phyloP scores from a whole-genome alignment of 2,888 invertebrate genomes.

The Drosophila falleni region DNA sequence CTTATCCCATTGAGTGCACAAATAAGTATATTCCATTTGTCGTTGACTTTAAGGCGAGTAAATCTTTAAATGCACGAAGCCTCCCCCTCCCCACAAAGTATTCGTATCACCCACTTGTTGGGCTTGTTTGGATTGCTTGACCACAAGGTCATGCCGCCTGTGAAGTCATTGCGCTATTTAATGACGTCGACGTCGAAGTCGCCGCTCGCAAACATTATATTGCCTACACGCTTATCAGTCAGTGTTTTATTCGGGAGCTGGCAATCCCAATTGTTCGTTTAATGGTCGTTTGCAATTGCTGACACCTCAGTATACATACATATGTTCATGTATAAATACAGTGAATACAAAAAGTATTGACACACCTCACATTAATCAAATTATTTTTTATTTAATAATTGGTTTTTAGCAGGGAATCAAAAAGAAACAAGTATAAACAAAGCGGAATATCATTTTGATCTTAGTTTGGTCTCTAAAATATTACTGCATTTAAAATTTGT shows the following conservation, averaged over 20 bases:
- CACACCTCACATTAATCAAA: background rate
- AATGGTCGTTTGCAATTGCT: conserved; percentile 31
- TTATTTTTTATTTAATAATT: too few relatives aligned
- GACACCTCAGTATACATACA: conserved; percentile 3
- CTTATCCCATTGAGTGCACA: conserved; percentile 15
- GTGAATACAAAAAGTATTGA: background rate
- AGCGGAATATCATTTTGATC: too few relatives aligned
- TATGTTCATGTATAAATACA: background rate
- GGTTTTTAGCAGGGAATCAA: too few relatives aligned
- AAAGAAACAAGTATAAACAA: too few relatives aligned
- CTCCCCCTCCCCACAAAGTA: conserved; percentile 15
- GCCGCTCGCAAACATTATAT: conserved; percentile 25
- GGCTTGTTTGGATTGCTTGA: conserved; percentile 30
- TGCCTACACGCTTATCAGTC: conserved; percentile 40
- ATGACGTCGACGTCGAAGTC: conserved; percentile 34
- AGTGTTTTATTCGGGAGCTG: conserved; percentile 24
- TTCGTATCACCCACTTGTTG: conserved; percentile 69
- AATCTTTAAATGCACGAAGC: conserved; percentile 8
- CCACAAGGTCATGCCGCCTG: conserved; percentile 64
- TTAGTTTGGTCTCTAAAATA: too few relatives aligned
- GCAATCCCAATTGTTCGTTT: conserved; percentile 34
- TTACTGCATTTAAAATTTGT: too few relatives aligned
- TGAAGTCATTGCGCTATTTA: conserved; percentile 47
- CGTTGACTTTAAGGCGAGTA: conserved; percentile 12
- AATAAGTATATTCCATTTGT: conserved; percentile 14